These are phyloP conservation scores for Haliaeetus leucogaster DNA, from an alignment of 2,113 vertebrate species.

Conservation along the genomic window DNA sequence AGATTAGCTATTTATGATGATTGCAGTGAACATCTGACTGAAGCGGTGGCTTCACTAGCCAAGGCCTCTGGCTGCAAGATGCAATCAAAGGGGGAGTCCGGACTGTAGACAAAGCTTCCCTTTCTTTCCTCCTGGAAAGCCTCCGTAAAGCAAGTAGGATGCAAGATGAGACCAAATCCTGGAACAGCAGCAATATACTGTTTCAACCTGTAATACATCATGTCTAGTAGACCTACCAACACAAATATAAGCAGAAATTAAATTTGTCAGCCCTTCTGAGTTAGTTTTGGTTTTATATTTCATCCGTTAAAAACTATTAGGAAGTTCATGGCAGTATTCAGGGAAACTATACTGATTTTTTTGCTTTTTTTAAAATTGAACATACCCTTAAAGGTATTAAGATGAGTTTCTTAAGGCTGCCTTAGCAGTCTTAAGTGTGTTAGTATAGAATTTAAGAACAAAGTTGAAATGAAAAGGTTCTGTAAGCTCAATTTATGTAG, in stretches of 20 bases:
- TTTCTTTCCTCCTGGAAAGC: not conserved
- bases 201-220: not conserved
- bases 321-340: not conserved
- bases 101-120: not conserved
- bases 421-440: not conserved
- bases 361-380: not conserved
- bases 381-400: not conserved
- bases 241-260: not conserved
- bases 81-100: not conserved
- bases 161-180: not conserved
- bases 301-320: not conserved
- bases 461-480: not conserved
- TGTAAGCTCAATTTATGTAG: not conserved
- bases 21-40: not conserved
- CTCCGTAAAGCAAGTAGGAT: not conserved
- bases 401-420: not conserved
- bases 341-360: not conserved
- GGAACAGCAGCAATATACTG: not conserved
- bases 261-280: not conserved
- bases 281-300: not conserved
- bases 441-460: not conserved
- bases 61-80: not conserved
- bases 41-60: not conserved
- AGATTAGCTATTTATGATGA: not conserved
- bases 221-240: not conserved